phyloP scores from a whole-genome alignment of 2,797 vertebrate genomes.

The Acipenser oxyrinchus region DNA sequence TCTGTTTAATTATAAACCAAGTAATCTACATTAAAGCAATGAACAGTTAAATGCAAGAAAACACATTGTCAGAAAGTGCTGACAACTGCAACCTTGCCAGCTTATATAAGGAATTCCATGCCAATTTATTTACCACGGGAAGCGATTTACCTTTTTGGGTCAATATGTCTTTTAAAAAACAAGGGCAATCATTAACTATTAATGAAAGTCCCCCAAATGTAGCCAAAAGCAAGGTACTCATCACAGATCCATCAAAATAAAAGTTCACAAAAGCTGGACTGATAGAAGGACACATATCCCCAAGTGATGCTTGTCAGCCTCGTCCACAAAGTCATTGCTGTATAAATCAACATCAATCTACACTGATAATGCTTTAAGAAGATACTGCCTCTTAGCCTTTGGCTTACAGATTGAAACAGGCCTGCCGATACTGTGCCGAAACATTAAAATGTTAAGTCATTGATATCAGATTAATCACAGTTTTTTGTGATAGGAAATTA shows the following conservation, averaged over 20 bases:
- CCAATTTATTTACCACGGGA: constrained; percentile 18
- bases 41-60: constrained; percentile 21
- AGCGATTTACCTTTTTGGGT: constrained; percentile 16
- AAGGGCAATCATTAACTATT: constrained; percentile 15
- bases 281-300: background rate
- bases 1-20: constrained; percentile 31
- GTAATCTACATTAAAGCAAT: constrained; percentile 34
- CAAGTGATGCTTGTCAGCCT: background rate
- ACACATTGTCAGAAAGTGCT: constrained; percentile 5
- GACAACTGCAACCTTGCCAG: constrained; percentile 19
- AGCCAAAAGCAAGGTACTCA: constrained; percentile 11
- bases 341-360: constrained; percentile 5
- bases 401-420: no score
- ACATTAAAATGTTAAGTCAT: no score
- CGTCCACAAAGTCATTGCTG: background rate
- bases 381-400: no score
- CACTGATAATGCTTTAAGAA: background rate
- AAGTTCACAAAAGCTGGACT: background rate
- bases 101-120: constrained; percentile 13
- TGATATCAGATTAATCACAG: no score
- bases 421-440: no score
- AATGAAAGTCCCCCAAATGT: constrained; percentile 17
- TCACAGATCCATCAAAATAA: background rate
- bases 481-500: no score
- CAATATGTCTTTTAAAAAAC: constrained; percentile 21